Base-by-base conservation (phyloP, 2,888 invertebrate species). In the Leucophora obtusa region DNA sequence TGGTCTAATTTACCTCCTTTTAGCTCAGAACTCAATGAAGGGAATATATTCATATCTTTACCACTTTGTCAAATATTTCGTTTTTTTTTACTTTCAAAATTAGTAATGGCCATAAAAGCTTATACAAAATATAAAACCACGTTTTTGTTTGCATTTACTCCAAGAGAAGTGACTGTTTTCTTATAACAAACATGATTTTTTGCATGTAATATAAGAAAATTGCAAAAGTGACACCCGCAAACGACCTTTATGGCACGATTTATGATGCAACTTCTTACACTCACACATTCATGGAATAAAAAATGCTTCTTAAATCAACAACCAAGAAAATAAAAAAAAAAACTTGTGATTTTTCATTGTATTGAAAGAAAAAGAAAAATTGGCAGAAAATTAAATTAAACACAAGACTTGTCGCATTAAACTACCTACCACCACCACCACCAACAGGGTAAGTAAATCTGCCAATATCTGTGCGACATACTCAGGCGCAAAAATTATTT, bases 231-330 rank as follows among this genome's bases (percentile, higher is more conserved):
- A 89, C 89, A 89, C 87, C 87, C 85, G 82, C 82, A 78, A 85
- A 83, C 89, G 88, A 89, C 89, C 89, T 88, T 88, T 89, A 86
- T 83, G 85, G 88, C 89, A 89, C 88, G 89, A 89, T 88, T 89
- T 89, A 87, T 89, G 89, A 87, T 89, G 89, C 84, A 85, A 85
- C 83, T 82, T 83, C 69, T n/a, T 81, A 65, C 63, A 76, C 73
- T 81, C 54, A 81, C 60, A 73, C 81, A 66, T 66, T 76, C 76
- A 77, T 33, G 38, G 17, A 14, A 35, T 53, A 21, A 7, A 15
- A 60, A 35, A 58, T 33, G 59, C 74, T 60, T 69, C 69, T 75
- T 65, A 63, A 70, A 74, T 79, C 70, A 63, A 62, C 51, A 69
- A 54, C 59, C 68, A 79, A 62, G 28, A 66, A 21, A 24, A 74